A percentile compares a stretch with the other conserved stretches of the same genome.
These are phyloP conservation scores for Myotis myotis DNA, from an alignment of 2,797 vertebrate species.

Conservation along the genomic window DNA sequence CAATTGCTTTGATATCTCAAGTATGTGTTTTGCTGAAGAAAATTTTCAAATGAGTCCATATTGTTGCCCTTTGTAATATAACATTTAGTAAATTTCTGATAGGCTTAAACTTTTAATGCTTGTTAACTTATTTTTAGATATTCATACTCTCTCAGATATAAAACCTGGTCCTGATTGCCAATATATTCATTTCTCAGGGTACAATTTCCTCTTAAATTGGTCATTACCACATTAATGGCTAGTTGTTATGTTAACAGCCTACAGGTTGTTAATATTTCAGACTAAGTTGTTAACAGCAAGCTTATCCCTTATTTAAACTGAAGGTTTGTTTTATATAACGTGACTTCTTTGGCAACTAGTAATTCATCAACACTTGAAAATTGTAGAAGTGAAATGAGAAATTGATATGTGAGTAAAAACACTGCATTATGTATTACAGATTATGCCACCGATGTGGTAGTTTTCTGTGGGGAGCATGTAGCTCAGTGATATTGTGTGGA, in stretches of 20 bases:
- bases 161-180: slow-evolving; percentile 71
- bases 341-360: slow-evolving; percentile 26
- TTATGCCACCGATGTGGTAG: neutral
- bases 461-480: neutral
- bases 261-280: slow-evolving; percentile 80
- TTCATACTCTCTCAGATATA: slow-evolving; percentile 14
- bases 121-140: neutral
- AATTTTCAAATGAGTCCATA: neutral
- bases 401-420: neutral
- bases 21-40: neutral
- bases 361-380: slow-evolving; percentile 43
- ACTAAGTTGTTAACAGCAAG: slow-evolving; percentile 79
- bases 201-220: slow-evolving; percentile 81
- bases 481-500: neutral
- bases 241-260: slow-evolving; percentile 83
- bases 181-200: slow-evolving; percentile 77
- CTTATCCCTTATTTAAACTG: slow-evolving; percentile 79
- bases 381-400: neutral
- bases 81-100: slow-evolving; percentile 29
- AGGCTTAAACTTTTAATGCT: slow-evolving; percentile 18
- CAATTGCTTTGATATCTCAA: neutral
- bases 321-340: slow-evolving; percentile 68
- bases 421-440: neutral
- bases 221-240: slow-evolving; percentile 83
- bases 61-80: neutral